These are phyloP conservation scores for Aspiorhynchus laticeps DNA, from an alignment of 2,113 vertebrate species.

Conservation along the genomic window DNA sequence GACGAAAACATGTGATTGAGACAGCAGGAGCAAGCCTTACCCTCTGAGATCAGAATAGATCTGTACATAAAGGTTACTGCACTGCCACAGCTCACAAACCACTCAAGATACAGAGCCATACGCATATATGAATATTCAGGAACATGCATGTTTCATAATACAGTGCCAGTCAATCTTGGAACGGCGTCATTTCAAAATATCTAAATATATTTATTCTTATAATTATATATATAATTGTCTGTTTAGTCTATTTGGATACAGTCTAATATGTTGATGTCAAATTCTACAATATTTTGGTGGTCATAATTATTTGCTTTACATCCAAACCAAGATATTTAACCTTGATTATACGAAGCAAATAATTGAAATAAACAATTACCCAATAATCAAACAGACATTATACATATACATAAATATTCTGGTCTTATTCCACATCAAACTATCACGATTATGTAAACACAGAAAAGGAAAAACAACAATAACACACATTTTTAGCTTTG, in stretches of 20 bases:
- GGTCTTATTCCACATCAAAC: neutral
- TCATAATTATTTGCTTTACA: neutral
- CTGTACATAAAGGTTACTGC: neutral
- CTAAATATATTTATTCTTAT: neutral
- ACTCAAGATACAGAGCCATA: neutral
- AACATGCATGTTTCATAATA: neutral
- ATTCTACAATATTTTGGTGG: neutral
- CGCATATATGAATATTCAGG: neutral
- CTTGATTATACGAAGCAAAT: neutral
- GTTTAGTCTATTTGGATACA: neutral
- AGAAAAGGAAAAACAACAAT: neutral
- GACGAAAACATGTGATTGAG: slow-evolving; percentile 27
- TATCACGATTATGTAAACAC: neutral
- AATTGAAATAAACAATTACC: neutral
- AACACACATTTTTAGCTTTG: neutral
- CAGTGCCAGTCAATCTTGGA: neutral
- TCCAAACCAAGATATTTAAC: neutral
- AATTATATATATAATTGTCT: neutral
- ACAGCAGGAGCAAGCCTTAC: slow-evolving; percentile 1
- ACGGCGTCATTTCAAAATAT: neutral
- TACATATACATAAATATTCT: too few relatives aligned
- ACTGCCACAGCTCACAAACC: neutral
- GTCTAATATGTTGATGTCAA: neutral
- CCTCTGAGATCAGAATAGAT: neutral
- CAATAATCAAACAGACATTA: neutral